A percentile compares a stretch with the other conserved stretches of the same genome.
These are phyloP conservation scores for Sinocyclocheilus anophthalmus DNA, from an alignment of 2,113 vertebrate genomes.

Conservation along the genomic window DNA sequence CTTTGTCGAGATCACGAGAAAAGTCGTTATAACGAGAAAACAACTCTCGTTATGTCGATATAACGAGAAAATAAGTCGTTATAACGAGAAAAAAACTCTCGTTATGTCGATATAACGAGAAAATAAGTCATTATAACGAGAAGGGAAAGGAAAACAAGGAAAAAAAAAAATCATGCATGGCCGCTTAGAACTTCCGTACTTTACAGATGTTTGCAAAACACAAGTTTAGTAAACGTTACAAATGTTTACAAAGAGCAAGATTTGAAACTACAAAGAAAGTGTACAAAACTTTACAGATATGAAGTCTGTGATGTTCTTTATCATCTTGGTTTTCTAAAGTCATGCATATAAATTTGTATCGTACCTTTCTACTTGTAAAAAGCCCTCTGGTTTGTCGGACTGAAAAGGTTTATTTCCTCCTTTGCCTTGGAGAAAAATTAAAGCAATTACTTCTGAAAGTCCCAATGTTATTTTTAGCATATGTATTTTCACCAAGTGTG, in stretches of 20 bases:
- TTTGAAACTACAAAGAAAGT: neutral
- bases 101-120: too few species aligned
- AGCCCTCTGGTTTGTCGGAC: slow-evolving; percentile 44
- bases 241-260: neutral
- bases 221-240: neutral
- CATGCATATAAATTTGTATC: neutral
- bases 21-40: too few species aligned
- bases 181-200: too few species aligned
- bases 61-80: too few species aligned
- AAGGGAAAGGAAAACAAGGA: too few species aligned
- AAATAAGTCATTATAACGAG: too few species aligned
- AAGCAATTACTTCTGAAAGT: neutral
- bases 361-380: slow-evolving; percentile 50
- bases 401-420: slow-evolving; percentile 44
- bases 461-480: neutral
- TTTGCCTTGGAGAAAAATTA: slow-evolving; percentile 33
- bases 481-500: neutral
- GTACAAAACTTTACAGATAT: neutral
- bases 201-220: neutral
- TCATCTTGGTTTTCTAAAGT: neutral
- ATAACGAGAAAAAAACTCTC: too few species aligned
- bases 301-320: neutral
- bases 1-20: too few species aligned
- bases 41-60: too few species aligned
- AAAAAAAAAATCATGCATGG: too few species aligned